Evolutionary conservation across 2,888 invertebrate genomes (phyloP), one percentile per base, ranked within the genome.

Genomic region (Ormyrus rosae): DNA sequence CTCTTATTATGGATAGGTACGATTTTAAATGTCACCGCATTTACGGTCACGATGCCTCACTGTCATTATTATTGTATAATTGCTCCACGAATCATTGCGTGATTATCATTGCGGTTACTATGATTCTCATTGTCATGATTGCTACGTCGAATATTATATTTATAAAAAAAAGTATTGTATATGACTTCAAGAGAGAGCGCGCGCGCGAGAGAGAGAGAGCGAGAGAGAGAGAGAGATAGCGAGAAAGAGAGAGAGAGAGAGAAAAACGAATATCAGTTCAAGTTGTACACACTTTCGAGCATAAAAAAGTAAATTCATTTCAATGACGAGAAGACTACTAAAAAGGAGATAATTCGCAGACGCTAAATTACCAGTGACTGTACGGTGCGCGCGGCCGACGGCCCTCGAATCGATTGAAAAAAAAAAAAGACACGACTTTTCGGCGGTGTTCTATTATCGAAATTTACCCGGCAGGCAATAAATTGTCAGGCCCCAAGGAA

Each of bases 261-360:
- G 83, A 84, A 83, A 84, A 88, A 88, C 86, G 85, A 86, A 83
- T 88, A 89, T 88, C 86, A 89, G 89, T 13, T 13, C 13, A 13
- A 13, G 13, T 89, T 90, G 88, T 90, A 89, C 88, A 89, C 90
- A 89, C 88, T 89, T 89, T 90, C 87, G 88, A 90, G 87, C 89
- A 78, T 75, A 71, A 75, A 78, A 48, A 85, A 85, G 85, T 84
- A 85, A 85, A 84, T 84, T 84, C 79, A 78, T 81, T 13, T 70
- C 65, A 76, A 78, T 68, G 81, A 82, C 78, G 85, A 83, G 83
- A 80, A 81, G 81, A 82, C 83, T 85, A 84, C 85, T 84, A 83
- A 81, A 81, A 78, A 79, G 64, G 68, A 83, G 81, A 77, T 87
- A 86, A 87, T 88, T 88, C 87, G 87, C 88, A 87, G 87, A 87